Conservation (phyloP, 1,140 invertebrate genomes). For the Gryllus bimaculatus region DNA sequence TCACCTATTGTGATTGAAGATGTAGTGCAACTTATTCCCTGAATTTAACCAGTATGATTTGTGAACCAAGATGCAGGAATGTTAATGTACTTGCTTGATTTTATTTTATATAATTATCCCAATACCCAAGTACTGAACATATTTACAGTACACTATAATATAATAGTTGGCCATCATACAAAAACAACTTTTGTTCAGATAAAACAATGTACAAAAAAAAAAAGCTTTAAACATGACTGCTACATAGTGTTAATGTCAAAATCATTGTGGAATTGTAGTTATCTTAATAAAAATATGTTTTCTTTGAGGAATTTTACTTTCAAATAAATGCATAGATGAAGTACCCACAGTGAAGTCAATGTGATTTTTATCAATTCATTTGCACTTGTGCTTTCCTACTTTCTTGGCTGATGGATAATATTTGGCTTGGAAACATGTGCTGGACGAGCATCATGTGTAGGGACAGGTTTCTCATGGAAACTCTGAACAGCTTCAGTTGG, state of each 20-base stretch:
- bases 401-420: slow-evolving; percentile 64
- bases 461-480: slow-evolving; percentile 62
- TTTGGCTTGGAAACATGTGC: slow-evolving; percentile 48
- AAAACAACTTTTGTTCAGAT: too few species aligned
- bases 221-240: too few species aligned
- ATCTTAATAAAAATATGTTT: background rate
- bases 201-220: too few species aligned
- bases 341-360: background rate
- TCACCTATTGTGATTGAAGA: background rate
- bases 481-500: slow-evolving; percentile 77
- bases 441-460: slow-evolving; percentile 49
- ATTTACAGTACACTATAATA: too few species aligned
- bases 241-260: background rate
- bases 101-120: too few species aligned
- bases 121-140: too few species aligned
- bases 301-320: background rate
- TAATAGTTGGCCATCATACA: too few species aligned
- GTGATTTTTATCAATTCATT: background rate
- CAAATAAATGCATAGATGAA: background rate
- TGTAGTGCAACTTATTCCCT: background rate
- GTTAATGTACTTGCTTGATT: too few species aligned
- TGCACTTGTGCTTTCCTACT: slow-evolving; percentile 38
- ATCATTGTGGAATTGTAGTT: background rate
- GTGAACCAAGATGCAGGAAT: too few species aligned
- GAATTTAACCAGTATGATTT: background rate